Percentiles rank a stretch among this genome's conserved stretches.
phyloP scores from a whole-genome alignment of 2,888 invertebrate species.

The Calameuta idolon region DNA sequence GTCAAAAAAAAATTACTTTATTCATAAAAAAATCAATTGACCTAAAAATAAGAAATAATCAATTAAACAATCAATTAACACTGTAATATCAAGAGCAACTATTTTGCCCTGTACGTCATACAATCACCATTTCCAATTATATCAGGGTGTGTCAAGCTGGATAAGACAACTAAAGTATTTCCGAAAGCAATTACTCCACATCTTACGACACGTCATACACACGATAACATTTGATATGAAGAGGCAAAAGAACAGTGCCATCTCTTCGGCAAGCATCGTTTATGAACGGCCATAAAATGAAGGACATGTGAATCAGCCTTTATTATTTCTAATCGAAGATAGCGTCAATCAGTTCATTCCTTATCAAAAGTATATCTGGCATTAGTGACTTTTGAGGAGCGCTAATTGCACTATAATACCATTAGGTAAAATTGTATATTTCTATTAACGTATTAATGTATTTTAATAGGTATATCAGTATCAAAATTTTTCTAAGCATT shows the following conservation, averaged over 20 bases:
- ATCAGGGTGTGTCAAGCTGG: neutral
- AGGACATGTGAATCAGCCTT: neutral
- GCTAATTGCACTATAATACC: neutral
- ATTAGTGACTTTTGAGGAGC: neutral
- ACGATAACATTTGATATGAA: neutral
- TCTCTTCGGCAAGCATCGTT: neutral
- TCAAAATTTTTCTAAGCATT: neutral
- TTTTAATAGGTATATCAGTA: neutral
- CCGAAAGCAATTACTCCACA: neutral
- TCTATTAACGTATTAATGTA: no score
- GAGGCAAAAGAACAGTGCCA: neutral
- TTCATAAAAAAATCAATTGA: neutral
- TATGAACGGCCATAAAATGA: neutral
- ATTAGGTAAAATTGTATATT: neutral
- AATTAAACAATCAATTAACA: no score
- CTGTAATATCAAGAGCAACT: neutral
- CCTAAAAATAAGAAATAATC: neutral
- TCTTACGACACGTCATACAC: neutral
- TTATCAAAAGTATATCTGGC: neutral
- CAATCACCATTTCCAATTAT: neutral
- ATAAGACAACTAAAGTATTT: neutral
- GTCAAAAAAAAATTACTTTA: no score
- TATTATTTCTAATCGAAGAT: neutral
- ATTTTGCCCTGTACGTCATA: neutral
- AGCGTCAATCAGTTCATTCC: neutral